Conservation (phyloP, 2,113 vertebrate species). For the rat (Rattus norvegicus) region DNA sequence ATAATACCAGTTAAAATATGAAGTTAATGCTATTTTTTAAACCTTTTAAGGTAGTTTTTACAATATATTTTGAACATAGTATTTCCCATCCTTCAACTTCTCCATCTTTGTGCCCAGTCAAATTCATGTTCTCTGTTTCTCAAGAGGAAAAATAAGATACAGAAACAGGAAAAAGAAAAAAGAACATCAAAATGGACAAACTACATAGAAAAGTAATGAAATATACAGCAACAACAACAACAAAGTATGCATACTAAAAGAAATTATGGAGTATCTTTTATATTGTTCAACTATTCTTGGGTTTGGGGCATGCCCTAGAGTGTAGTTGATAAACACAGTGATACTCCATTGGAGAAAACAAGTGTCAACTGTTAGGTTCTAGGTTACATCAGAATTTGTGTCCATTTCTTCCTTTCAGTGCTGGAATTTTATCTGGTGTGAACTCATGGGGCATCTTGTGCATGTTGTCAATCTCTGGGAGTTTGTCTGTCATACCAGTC, state of each 20-base stretch:
- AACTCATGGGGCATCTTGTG: neutral
- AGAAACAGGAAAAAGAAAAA: neutral
- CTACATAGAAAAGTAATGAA: neutral
- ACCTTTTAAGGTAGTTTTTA: neutral
- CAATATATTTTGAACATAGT: neutral
- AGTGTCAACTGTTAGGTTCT: neutral
- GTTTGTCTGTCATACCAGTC: no score
- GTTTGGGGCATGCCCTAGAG: neutral
- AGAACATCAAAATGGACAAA: neutral
- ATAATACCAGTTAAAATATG: constrained; percentile 36
- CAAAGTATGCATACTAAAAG: neutral
- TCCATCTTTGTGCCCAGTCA: neutral
- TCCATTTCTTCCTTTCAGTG: neutral
- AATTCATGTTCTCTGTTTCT: neutral
- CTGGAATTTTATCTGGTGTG: neutral
- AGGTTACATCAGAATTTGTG: neutral
- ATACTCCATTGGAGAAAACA: neutral
- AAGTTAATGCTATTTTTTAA: constrained; percentile 2
- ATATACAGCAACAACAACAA: neutral
- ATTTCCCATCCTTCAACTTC: neutral
- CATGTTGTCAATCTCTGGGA: no score
- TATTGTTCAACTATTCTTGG: neutral
- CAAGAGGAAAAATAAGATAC: no score
- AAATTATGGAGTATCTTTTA: neutral
- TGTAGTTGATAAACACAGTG: neutral